Percentiles rank a stretch among this genome's conserved stretches.
phyloP scores from a whole-genome alignment of 2,888 invertebrate species.

The Apotomis betuletana region DNA sequence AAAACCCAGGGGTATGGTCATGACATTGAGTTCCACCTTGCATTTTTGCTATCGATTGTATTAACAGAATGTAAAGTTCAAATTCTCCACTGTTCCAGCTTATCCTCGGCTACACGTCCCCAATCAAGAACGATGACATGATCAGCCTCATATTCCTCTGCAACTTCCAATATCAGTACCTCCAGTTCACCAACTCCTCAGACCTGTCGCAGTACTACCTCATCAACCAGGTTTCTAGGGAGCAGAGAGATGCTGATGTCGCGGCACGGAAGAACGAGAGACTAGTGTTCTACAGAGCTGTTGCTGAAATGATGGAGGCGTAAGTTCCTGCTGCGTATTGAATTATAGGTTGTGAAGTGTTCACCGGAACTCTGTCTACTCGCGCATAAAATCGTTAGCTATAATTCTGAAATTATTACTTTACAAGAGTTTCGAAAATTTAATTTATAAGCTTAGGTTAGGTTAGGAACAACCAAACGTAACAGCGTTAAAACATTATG shows the following conservation, averaged over 20 bases:
- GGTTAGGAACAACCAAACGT: too few species aligned
- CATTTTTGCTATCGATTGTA: neutral
- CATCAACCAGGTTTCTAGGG: constrained; percentile 69
- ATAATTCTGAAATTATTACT: too few species aligned
- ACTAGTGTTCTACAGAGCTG: constrained; percentile 66
- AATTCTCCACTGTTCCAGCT: constrained; percentile 72
- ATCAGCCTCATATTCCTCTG: constrained; percentile 82
- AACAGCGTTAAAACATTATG: too few species aligned
- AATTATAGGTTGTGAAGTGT: too few species aligned
- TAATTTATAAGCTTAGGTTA: too few species aligned
- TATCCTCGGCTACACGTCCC: constrained; percentile 83
- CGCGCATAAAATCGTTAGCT: too few species aligned
- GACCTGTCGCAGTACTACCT: constrained; percentile 78
- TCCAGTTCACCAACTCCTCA: constrained; percentile 78
- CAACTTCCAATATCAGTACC: constrained; percentile 87
- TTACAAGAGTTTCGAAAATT: too few species aligned
- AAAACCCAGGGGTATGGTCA: too few species aligned
- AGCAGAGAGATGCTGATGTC: constrained; percentile 66
- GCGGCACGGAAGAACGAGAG: constrained; percentile 65
- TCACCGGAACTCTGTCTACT: too few species aligned
- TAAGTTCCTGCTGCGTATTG: constrained; percentile 49
- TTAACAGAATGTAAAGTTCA: neutral
- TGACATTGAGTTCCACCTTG: too few species aligned
- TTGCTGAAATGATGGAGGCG: constrained; percentile 65
- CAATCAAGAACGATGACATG: constrained; percentile 80